These are phyloP conservation scores for Bombus picipes DNA, from an alignment of 1,140 invertebrate species.

Conservation along the genomic window DNA sequence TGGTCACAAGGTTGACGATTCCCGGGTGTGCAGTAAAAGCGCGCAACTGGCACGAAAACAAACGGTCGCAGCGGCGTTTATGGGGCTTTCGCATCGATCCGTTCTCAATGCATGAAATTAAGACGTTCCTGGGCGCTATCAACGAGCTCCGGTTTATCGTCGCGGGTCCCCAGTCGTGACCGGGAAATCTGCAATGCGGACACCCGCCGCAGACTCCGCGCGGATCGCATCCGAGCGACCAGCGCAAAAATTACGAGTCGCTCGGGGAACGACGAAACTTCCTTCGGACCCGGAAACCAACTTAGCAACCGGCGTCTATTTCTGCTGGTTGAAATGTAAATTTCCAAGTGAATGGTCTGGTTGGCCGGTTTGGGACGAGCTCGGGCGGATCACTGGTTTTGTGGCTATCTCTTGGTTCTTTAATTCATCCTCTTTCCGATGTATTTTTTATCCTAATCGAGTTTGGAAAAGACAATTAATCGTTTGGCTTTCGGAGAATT, in stretches of 20 bases:
- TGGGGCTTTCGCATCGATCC: slow-evolving; percentile 50
- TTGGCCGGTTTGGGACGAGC: background rate
- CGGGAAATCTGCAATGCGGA: slow-evolving; percentile 61
- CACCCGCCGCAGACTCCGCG: background rate
- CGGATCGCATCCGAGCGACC: background rate
- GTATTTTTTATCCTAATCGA: no score
- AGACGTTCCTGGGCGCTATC: slow-evolving; percentile 52
- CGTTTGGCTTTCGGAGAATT: no score
- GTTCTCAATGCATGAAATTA: slow-evolving; percentile 66
- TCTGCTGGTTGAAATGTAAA: slow-evolving; percentile 19
- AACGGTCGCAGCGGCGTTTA: background rate
- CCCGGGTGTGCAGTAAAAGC: slow-evolving; percentile 49
- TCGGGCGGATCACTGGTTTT: background rate
- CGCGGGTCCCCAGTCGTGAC: background rate
- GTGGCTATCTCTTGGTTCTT: background rate
- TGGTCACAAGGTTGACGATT: slow-evolving; percentile 25
- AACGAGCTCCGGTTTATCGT: slow-evolving; percentile 26
- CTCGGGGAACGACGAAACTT: slow-evolving; percentile 6
- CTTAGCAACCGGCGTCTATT: slow-evolving; percentile 1
- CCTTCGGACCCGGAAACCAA: background rate
- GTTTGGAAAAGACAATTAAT: no score
- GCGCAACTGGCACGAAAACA: background rate
- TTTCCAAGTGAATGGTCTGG: background rate
- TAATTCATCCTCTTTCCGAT: no score
- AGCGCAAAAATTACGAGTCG: slow-evolving; percentile 23